Base-by-base conservation (phyloP, 2,797 vertebrate genomes). In the Esox masquinongy region DNA sequence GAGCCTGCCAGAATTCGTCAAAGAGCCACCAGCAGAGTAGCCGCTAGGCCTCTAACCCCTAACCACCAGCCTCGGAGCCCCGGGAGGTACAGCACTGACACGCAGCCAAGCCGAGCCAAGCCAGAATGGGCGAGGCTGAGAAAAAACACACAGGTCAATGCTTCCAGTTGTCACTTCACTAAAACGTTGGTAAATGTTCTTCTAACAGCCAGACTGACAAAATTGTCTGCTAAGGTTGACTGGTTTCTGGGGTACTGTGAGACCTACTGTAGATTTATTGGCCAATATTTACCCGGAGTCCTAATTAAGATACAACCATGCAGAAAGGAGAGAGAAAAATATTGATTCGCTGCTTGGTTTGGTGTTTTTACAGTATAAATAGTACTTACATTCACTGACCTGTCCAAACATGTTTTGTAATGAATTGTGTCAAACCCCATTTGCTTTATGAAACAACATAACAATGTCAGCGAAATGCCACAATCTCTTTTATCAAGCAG, bases 401-500 rank as follows among this genome's bases (percentile, higher is more conserved):
- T 9, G 39, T 43, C 39, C 5, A 43, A 43, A 43, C 39, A 3
- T 9, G 39, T 43, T 7, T 6, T 43, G 39, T 70, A 70, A 43
- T 50, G 39, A 50, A 70, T 50, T 43, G 68, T 26, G 68, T 49
- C 43, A 3, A 47, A 70, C 43, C 22, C 47, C 43, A 50, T 70
- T 70, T 70, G 68, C 68, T 22, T 50, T 24, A 26, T 39, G 50
- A 70, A 70, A 50, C 68, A 70, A 70, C n/a, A 3, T 22, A 3
- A 59, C 68, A 70, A 70, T 70, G 68, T 9, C 43, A 47, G 68
- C 24, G 3, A 70, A 70, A 70, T 64, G 61, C 61, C 36, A 49
- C 68, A 49, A 22, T 15, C 39, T 43, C 43, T 15, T 24, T 50
- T 70, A 47, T 50, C 68, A 50, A 15, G 22, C 68, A 26, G 43